These are phyloP conservation scores for Poecilia gillii DNA, from an alignment of 2,797 vertebrate species.

Conservation along the genomic window DNA sequence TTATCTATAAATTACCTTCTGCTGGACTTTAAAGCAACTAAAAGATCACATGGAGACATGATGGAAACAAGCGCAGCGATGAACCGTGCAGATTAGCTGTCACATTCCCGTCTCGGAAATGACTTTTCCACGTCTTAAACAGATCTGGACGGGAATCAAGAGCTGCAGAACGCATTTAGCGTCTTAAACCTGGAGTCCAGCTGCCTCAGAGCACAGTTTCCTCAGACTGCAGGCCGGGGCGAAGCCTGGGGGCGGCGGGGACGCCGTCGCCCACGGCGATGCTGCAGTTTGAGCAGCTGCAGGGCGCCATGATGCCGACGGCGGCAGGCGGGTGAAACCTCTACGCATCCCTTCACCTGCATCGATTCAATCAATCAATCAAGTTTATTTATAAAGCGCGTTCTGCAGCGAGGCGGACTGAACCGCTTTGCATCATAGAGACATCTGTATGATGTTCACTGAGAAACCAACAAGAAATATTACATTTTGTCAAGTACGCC, in stretches of 20 bases:
- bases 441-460: too few relatives aligned
- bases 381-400: too few relatives aligned
- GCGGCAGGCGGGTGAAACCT: slow-evolving; percentile 48
- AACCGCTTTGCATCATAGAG: too few relatives aligned
- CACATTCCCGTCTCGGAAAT: slow-evolving; percentile 17
- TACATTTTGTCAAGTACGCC: too few relatives aligned
- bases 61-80: slow-evolving; percentile 1
- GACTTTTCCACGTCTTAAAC: slow-evolving; percentile 34
- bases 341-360: slow-evolving; percentile 1
- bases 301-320: slow-evolving; percentile 31
- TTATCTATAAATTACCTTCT: neutral
- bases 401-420: too few relatives aligned
- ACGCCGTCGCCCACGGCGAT: slow-evolving; percentile 11
- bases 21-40: neutral
- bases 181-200: slow-evolving; percentile 24
- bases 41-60: neutral
- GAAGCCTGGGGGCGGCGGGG: slow-evolving; percentile 26
- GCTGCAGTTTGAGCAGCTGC: slow-evolving; percentile 41
- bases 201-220: slow-evolving; percentile 5
- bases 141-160: slow-evolving; percentile 25
- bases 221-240: slow-evolving; percentile 18
- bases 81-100: slow-evolving; percentile 14
- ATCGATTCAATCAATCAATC: neutral
- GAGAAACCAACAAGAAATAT: too few relatives aligned
- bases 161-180: slow-evolving; percentile 30